phyloP scores from a whole-genome alignment of 2,113 vertebrate species.

The Pluvialis apricaria region DNA sequence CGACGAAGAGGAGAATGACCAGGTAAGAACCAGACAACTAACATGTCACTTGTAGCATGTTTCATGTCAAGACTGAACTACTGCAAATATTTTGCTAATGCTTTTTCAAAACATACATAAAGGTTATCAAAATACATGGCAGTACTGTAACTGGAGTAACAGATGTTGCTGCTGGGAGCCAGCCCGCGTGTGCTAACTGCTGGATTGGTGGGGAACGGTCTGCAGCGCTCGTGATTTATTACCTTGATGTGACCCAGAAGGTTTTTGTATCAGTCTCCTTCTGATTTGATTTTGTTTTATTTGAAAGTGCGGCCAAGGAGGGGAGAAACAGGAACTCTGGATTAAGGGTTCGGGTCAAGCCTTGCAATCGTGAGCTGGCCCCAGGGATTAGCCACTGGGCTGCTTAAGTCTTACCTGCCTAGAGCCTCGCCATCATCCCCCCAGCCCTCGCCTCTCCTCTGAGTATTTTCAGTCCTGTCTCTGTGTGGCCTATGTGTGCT shows the following conservation, averaged over 20 bases:
- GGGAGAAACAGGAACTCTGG: conserved; percentile 41
- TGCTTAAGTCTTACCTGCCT: background rate
- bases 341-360: conserved; percentile 1
- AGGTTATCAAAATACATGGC: conserved; percentile 66
- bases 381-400: background rate
- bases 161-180: conserved; percentile 64
- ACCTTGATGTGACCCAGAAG: conserved; percentile 65
- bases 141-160: conserved; percentile 63
- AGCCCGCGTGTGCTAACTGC: conserved; percentile 58
- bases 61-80: conserved; percentile 35
- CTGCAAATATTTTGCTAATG: conserved; percentile 63
- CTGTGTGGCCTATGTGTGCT: background rate
- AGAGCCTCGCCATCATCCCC: background rate
- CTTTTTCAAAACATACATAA: conserved; percentile 45
- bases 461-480: background rate
- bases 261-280: conserved; percentile 61
- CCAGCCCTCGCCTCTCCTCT: background rate
- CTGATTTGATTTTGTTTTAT: conserved; percentile 33
- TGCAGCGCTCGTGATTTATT: conserved; percentile 71
- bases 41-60: conserved; percentile 8
- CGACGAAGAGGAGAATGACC: conserved; percentile 78
- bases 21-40: conserved; percentile 66
- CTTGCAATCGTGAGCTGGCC: background rate
- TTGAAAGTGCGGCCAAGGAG: background rate
- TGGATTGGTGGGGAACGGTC: conserved; percentile 55